phyloP scores from a whole-genome alignment of 2,113 vertebrate genomes.

The Bettongia penicillata region DNA sequence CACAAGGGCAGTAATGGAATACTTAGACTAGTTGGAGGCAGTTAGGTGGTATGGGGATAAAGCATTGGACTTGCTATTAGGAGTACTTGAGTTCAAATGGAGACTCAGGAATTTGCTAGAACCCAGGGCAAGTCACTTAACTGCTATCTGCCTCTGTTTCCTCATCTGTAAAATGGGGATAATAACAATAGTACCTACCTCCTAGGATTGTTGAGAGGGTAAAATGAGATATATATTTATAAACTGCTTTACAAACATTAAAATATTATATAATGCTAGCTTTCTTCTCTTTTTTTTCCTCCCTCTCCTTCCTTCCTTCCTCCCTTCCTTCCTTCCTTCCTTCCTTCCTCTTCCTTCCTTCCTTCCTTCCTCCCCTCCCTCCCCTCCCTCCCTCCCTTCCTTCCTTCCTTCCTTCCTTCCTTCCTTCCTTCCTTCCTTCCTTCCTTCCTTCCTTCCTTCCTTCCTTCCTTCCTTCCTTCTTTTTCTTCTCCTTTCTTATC shows the following conservation, averaged over 20 bases:
- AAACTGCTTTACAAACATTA: background rate
- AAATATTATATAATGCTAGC: background rate
- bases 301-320: too few relatives aligned
- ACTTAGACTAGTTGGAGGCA: background rate
- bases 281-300: background rate
- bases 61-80: background rate
- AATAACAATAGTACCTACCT: background rate
- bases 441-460: too few relatives aligned
- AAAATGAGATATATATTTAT: background rate
- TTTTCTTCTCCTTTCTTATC: background rate
- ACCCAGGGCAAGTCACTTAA: background rate
- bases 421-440: rapidly evolving
- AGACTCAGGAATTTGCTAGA: background rate
- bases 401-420: background rate
- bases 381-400: too few relatives aligned
- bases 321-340: too few relatives aligned
- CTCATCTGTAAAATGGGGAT: background rate
- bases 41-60: background rate
- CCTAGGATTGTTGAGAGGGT: background rate
- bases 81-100: background rate
- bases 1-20: background rate
- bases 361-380: rapidly evolving
- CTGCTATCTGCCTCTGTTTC: background rate
- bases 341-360: too few relatives aligned
- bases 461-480: rapidly evolving